Base-by-base conservation (phyloP, 2,113 vertebrate genomes). In the Sinocyclocheilus grahami region DNA sequence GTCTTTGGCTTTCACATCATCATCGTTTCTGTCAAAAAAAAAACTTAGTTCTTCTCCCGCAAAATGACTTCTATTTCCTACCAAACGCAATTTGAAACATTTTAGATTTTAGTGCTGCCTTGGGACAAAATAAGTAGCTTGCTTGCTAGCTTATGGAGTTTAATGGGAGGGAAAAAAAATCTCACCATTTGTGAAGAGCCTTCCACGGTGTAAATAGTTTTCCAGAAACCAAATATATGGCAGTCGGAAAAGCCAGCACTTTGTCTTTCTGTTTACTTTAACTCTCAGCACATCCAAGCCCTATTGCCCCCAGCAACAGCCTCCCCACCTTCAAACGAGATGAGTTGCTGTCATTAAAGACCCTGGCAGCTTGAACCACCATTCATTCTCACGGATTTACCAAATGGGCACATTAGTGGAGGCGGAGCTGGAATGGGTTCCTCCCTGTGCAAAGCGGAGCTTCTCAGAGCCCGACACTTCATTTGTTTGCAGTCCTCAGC, bases 31-130 rank as follows among this genome's bases (percentile, higher is more conserved):
- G 91, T 60, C 78, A 82, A 30, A 85, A 90, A 91, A 94, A 94
- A 89, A 72, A 85, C 89, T 83, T 90, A 92, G 86, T 91, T 90
- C 89, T 92, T 87, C 91, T 90, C 86, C 84, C 65, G 82, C 89
- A 92, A 92, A 94, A 93, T 89, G 89, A 92, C 90, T 92, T 88
- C 91, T 92, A 92, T 94, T 93, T 93, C 93, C 92, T 91, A 89
- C 92, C 92, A 94, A 95, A 95, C 93, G 90, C 91, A 93, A 94
- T 95, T 94, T 90, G 82, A 92, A 93, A 93, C 93, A 92, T 93
- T 95, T 95, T 91, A 94, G 90, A 93, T 93, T 95, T 94, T 91
- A 94, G 89, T 78, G 87, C 89, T 91, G 89, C 90, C 91, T 90
- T 89, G 91, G 92, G 92, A 94, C 90, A 89, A 92, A 93, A 92